Base-by-base conservation (phyloP, 1,140 invertebrate species). In the Drosophila busckii region DNA sequence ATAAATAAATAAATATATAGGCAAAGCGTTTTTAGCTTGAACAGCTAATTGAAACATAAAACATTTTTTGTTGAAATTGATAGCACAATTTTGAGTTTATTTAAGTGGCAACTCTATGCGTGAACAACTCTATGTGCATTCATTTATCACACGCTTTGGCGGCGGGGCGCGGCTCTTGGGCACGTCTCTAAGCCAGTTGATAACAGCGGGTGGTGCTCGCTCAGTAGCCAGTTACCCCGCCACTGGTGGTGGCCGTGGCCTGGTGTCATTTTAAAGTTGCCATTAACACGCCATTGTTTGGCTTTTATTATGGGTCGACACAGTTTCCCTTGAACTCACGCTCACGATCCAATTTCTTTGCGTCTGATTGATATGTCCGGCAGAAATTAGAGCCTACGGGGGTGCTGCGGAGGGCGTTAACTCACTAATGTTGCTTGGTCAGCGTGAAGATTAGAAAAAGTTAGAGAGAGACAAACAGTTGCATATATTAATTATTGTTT, bases 231-330 rank as follows among this genome's bases (percentile, higher is more conserved):
- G 34, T 38, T 50, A 68, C 34, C 34, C 34, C 15, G 16, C 34
- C 7, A 20, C 13, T 19, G 40, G 16, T 29, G 9, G 16, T n/a
- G 40, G 6, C 7, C 35, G 48, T 31, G 26, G 49, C 40, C 45
- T 59, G 67, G 70, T 82, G 70, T 83, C 78, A 83, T 55, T 83
- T 78, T 83, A 71, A 83, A 83, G 70, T 76, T 68, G 70, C 70
- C 78, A 83, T 83, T 83, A 83, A 75, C 78, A 84, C 78, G 70
- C 76, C 46, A 83, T 83, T 83, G 78, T 83, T 64, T 60, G 50
- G 55, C 40, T 50, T 56, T 65, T 69, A 71, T 66, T 60, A 54
- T 50, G 48, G 32, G 20, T 50, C 31, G 25, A 8, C 7, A 46
- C 20, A 12, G 12, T 15, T 25, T 31, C 3, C 9, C 17, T 10